phyloP scores from a whole-genome alignment of 2,888 invertebrate genomes.

The Lasioglossum vierecki region DNA sequence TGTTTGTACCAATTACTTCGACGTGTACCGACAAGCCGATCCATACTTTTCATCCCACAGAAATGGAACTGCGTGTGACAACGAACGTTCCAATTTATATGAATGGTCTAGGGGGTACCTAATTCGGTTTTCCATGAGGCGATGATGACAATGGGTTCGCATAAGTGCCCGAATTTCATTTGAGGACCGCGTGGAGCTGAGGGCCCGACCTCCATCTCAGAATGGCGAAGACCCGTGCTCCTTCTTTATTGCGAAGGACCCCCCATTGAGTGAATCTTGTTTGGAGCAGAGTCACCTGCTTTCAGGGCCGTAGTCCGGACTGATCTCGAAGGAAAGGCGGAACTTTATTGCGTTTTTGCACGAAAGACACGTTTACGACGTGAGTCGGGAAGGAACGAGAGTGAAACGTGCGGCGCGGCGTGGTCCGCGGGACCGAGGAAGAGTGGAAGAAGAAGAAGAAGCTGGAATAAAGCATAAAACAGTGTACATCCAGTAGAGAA shows the following conservation, averaged over 20 bases:
- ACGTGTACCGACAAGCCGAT: neutral
- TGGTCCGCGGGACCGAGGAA: neutral
- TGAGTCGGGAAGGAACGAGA: conserved; percentile 68
- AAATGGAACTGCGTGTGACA: neutral
- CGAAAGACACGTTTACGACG: conserved; percentile 66
- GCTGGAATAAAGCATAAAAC: conserved; percentile 68
- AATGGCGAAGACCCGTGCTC: conserved; percentile 51
- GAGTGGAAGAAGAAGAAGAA: conserved; percentile 16
- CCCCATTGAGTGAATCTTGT: conserved; percentile 70
- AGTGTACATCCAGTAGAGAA: conserved; percentile 65
- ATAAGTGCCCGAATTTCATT: conserved; percentile 48
- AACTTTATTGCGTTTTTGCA: conserved; percentile 65
- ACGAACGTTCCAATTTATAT: neutral
- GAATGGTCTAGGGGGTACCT: neutral
- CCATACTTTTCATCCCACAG: neutral
- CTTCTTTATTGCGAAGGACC: conserved; percentile 65
- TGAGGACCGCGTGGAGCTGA: conserved; percentile 21
- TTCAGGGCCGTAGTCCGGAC: conserved; percentile 61
- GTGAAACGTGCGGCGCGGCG: conserved; percentile 52
- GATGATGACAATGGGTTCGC: neutral
- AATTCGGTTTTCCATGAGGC: neutral
- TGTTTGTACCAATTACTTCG: neutral
- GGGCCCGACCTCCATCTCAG: conserved; percentile 34
- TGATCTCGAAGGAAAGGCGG: conserved; percentile 53
- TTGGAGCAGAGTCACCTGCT: conserved; percentile 72